These are phyloP conservation scores for Lysandra bellargus DNA, from an alignment of 2,888 invertebrate species.

Conservation along the genomic window DNA sequence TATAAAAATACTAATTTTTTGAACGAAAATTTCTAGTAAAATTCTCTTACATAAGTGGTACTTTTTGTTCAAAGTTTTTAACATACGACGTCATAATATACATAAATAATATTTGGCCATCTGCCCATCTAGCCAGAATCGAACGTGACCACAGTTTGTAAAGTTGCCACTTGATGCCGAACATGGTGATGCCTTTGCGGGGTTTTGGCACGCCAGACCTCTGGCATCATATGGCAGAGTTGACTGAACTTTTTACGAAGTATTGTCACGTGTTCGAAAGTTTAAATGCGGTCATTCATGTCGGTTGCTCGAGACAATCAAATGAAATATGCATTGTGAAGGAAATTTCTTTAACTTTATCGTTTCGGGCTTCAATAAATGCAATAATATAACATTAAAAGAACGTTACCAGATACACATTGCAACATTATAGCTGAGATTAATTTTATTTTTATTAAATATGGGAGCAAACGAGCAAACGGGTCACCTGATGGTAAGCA, in stretches of 20 bases:
- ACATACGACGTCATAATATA: constrained; percentile 36
- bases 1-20: not conserved
- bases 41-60: not conserved
- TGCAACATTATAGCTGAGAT: too few relatives aligned
- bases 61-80: constrained; percentile 32
- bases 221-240: constrained; percentile 28
- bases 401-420: too few relatives aligned
- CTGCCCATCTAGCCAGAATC: constrained; percentile 39
- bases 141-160: constrained; percentile 39
- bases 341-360: not conserved
- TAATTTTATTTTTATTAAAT: too few relatives aligned
- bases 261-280: constrained; percentile 23
- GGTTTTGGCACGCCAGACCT: constrained; percentile 32
- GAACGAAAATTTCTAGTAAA: not conserved
- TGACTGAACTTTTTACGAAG: constrained; percentile 28
- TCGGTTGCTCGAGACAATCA: not conserved
- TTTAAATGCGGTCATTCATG: constrained; percentile 16
- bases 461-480: too few relatives aligned
- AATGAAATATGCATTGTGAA: not conserved
- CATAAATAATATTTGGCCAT: constrained; percentile 42
- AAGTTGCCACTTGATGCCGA: constrained; percentile 38
- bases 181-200: constrained; percentile 37
- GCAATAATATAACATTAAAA: too few relatives aligned
- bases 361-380: too few relatives aligned
- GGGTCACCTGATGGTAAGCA: too few relatives aligned